Percentiles rank a stretch among this genome's conserved stretches.
These are phyloP conservation scores for Hyperoplus lanceolatus DNA, from an alignment of 2,797 vertebrate genomes.

Conservation along the genomic window DNA sequence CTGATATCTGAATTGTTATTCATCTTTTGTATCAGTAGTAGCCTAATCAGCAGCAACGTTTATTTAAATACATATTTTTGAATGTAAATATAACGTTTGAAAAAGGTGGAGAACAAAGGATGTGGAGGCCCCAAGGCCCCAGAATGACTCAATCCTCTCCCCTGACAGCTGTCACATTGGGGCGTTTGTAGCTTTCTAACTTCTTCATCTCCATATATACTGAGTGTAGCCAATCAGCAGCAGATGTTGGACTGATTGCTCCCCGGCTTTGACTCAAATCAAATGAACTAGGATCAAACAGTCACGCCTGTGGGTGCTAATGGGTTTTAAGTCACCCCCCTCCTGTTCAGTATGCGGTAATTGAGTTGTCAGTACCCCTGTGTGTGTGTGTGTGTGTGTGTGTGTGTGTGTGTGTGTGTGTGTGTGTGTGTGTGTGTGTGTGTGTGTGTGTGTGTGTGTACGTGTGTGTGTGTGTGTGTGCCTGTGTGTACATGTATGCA, in stretches of 20 bases:
- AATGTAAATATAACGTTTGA: too few relatives aligned
- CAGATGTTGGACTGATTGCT: slow-evolving; percentile 56
- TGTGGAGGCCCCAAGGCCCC: too few relatives aligned
- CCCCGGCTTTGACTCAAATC: slow-evolving; percentile 43
- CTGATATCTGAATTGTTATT: too few relatives aligned
- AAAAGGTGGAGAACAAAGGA: too few relatives aligned
- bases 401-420: slow-evolving; percentile 10
- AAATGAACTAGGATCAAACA: slow-evolving; percentile 58
- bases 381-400: slow-evolving; percentile 12
- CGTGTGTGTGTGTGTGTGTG: too few relatives aligned
- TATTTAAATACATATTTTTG: too few relatives aligned
- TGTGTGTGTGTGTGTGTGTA: too few relatives aligned
- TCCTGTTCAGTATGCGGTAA: slow-evolving; percentile 24
- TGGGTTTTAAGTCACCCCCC: slow-evolving; percentile 27
- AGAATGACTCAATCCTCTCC: slow-evolving; percentile 13
- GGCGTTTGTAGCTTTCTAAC: slow-evolving; percentile 50
- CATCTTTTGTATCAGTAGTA: too few relatives aligned
- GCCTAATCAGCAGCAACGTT: too few relatives aligned
- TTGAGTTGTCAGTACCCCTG: slow-evolving; percentile 17
- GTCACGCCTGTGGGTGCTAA: slow-evolving; percentile 36
- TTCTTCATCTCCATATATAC: slow-evolving; percentile 54
- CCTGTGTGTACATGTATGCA: slow-evolving; percentile 2
- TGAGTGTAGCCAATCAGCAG: slow-evolving; percentile 61
- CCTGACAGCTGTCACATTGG: slow-evolving; percentile 59
- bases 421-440: neutral